These are phyloP conservation scores for Poecilobothrus nobilitatus DNA, from an alignment of 2,888 invertebrate species.

Conservation along the genomic window DNA sequence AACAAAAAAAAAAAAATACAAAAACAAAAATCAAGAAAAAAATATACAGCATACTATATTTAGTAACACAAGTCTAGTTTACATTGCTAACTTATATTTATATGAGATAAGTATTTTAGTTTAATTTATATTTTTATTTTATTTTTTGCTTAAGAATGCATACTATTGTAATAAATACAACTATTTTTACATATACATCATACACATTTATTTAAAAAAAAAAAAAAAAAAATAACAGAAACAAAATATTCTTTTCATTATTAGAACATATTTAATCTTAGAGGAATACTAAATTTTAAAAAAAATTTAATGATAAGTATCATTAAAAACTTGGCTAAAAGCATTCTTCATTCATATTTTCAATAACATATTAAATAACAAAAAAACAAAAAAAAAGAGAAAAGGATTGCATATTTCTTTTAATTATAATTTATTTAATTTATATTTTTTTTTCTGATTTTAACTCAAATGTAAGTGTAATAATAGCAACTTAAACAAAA, in stretches of 20 bases:
- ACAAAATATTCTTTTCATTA: background rate
- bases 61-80: background rate
- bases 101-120: background rate
- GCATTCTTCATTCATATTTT: too few species aligned
- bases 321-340: too few species aligned
- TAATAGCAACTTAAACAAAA: too few species aligned
- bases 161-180: background rate
- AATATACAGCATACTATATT: background rate
- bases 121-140: conserved; percentile 3
- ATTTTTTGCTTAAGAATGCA: background rate
- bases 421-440: too few species aligned
- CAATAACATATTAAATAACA: too few species aligned
- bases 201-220: background rate
- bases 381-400: too few species aligned
- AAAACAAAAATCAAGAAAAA: background rate
- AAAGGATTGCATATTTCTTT: too few species aligned
- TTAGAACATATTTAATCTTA: conserved; percentile 6
- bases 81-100: conserved; percentile 3
- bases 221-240: background rate
- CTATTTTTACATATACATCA: background rate
- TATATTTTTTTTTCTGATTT: too few species aligned
- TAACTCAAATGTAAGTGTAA: too few species aligned
- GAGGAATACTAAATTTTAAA: background rate
- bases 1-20: background rate
- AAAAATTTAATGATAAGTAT: too few species aligned